phyloP scores from a whole-genome alignment of 2,113 vertebrate genomes.

The Oreamnos americanus region DNA sequence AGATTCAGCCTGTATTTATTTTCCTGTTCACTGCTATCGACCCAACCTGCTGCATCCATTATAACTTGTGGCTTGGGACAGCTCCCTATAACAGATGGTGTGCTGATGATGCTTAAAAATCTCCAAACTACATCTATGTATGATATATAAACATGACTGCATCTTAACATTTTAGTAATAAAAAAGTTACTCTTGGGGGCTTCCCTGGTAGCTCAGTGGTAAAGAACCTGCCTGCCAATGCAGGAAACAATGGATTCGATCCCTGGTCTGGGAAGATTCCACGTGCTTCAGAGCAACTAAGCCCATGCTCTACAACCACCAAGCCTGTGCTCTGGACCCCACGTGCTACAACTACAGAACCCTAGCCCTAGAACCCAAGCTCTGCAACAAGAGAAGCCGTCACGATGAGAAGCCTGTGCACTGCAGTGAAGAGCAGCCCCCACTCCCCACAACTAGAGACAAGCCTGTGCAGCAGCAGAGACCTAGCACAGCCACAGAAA shows the following conservation, averaged over 20 bases:
- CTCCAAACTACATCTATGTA: not conserved
- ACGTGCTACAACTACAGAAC: not conserved
- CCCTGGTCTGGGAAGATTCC: not conserved
- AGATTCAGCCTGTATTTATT: not conserved
- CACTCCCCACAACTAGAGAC: not conserved
- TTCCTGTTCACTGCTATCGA: not conserved
- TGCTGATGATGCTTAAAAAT: not conserved
- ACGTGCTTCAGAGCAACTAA: not conserved
- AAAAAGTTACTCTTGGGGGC: not conserved
- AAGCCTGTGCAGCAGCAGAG: not conserved
- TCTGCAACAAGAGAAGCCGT: not conserved
- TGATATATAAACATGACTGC: not conserved
- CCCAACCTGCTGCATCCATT: not conserved
- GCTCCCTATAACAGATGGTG: not conserved
- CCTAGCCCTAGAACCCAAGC: not conserved
- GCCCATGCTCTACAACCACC: not conserved
- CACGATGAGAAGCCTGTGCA: not conserved
- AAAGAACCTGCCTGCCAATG: not conserved
- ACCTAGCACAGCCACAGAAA: not conserved
- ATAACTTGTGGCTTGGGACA: not conserved
- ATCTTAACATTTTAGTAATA: not conserved
- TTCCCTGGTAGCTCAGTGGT: not conserved
- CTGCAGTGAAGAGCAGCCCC: not conserved
- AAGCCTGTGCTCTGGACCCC: not conserved
- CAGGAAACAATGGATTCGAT: not conserved